Evolutionary conservation across 2,888 invertebrate species (phyloP), one percentile per base, ranked within the genome.

Genomic region (Oscheius sp.): DNA sequence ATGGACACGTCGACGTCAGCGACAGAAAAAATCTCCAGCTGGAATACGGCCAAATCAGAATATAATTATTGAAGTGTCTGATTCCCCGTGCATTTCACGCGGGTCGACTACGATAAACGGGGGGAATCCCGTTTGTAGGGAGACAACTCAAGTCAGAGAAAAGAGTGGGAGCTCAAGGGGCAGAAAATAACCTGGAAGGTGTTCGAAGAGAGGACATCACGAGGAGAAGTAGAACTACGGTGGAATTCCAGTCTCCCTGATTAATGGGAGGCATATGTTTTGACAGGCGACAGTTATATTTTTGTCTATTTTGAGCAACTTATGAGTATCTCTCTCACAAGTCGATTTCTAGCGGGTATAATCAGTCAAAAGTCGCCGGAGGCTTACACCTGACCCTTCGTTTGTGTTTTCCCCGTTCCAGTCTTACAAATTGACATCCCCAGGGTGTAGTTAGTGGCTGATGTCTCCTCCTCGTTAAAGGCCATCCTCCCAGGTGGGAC

Each of bases 341-440:
- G 55, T 55, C 21, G 55, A 25, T 55, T 21, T 55, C 55, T 6
- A 55, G 43, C 43, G 41, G 61, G 21, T 43, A 61, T 61, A 61
- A 61, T 61, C 61, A 41, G 61, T 61, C 61, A 61, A 61, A 61
- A 61, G 61, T 43, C 41, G 61, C 43, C 1, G 12, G 61, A n/a
- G 43, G 3, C 35, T 9, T 9, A 61, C 61, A 61, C 61, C 61
- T 61, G 61, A 61, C 61, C 41, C 61, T 41, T 18, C 43, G 41
- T 43, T 61, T 61, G n/a, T 61, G 21, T 7, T 41, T 61, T 29
- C 27, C 43, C 43, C 61, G 7, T 7, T 18, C 25, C 61, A n/a
- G n/a, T 35, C 41, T 43, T 43, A 49, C 16, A 49, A 49, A 49
- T 49, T 35, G 35, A 35, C 35, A 35, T 49, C 49, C 49, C 49